These are phyloP conservation scores for Danaus chrysippus DNA, from an alignment of 2,888 invertebrate genomes.

Conservation along the genomic window DNA sequence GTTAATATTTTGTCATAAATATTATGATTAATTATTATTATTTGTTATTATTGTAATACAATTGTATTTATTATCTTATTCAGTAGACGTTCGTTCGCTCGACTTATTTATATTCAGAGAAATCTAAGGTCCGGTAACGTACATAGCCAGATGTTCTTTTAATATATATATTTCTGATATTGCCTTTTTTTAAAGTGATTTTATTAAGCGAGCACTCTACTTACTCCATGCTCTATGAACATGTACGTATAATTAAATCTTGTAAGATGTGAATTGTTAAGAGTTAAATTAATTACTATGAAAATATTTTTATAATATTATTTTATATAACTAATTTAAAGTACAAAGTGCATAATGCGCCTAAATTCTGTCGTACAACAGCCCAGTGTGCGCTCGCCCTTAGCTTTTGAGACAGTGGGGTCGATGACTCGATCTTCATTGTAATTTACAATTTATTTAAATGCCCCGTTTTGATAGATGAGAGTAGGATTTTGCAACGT, in stretches of 20 bases:
- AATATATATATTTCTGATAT: slow-evolving; percentile 3
- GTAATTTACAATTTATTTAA: slow-evolving; percentile 75
- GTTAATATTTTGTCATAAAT: background rate
- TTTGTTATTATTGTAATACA: background rate
- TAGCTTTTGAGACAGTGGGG: slow-evolving; percentile 52
- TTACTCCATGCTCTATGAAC: background rate
- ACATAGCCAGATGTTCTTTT: background rate
- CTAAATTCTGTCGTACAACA: background rate
- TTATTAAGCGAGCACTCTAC: background rate
- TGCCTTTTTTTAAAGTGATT: slow-evolving; percentile 1
- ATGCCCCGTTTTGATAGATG: slow-evolving; percentile 66
- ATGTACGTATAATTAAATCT: background rate
- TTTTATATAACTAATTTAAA: too few relatives aligned
- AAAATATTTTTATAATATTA: too few relatives aligned
- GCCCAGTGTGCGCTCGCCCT: slow-evolving; percentile 36
- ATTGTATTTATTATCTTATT: slow-evolving; percentile 1
- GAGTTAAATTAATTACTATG: too few relatives aligned
- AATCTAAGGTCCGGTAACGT: background rate
- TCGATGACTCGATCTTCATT: slow-evolving; percentile 68
- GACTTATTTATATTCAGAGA: slow-evolving; percentile 2
- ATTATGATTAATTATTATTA: background rate
- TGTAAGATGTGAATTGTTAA: background rate
- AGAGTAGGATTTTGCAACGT: slow-evolving; percentile 49
- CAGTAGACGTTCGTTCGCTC: background rate
- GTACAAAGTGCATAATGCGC: background rate